These are phyloP conservation scores for Knipowitschia caucasica DNA, from an alignment of 2,797 vertebrate genomes.

Conservation along the genomic window DNA sequence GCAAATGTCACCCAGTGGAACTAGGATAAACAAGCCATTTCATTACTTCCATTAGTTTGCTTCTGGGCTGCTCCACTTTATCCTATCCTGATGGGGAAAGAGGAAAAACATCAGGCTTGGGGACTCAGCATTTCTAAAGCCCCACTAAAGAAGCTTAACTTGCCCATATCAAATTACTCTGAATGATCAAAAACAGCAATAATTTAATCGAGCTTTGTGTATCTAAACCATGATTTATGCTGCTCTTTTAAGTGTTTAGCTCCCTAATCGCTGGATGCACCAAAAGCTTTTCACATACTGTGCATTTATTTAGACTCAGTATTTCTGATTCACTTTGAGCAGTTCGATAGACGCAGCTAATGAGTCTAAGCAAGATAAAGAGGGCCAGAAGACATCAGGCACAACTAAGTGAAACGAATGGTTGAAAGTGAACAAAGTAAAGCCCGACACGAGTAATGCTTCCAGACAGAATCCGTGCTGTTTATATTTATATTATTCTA, in stretches of 20 bases:
- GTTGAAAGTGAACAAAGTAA: not conserved
- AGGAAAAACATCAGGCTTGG: constrained; percentile 16
- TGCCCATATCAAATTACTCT: constrained; percentile 49
- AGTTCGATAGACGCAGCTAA: constrained; percentile 43
- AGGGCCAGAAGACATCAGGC: constrained; percentile 1
- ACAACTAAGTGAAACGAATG: constrained; percentile 17
- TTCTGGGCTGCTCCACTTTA: constrained; percentile 38
- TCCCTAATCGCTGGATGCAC: not conserved
- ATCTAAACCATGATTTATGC: constrained; percentile 35
- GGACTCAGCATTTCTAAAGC: constrained; percentile 43
- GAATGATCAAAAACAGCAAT: constrained; percentile 44
- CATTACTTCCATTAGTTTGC: constrained; percentile 54
- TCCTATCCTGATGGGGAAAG: constrained; percentile 32
- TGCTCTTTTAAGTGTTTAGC: constrained; percentile 1
- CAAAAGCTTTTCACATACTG: not conserved
- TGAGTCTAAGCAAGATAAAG: constrained; percentile 31
- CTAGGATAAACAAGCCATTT: constrained; percentile 62
- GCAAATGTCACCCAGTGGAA: constrained; percentile 60
- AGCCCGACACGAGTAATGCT: not conserved
- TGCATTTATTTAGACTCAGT: not conserved
- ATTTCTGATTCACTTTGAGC: constrained; percentile 42
- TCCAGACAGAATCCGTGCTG: not conserved
- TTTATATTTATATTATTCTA: no score
- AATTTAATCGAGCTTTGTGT: constrained; percentile 59
- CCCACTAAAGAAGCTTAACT: constrained; percentile 41